Evolutionary conservation across 2,888 invertebrate genomes (phyloP).

Genomic region (Oscheius sp.): DNA sequence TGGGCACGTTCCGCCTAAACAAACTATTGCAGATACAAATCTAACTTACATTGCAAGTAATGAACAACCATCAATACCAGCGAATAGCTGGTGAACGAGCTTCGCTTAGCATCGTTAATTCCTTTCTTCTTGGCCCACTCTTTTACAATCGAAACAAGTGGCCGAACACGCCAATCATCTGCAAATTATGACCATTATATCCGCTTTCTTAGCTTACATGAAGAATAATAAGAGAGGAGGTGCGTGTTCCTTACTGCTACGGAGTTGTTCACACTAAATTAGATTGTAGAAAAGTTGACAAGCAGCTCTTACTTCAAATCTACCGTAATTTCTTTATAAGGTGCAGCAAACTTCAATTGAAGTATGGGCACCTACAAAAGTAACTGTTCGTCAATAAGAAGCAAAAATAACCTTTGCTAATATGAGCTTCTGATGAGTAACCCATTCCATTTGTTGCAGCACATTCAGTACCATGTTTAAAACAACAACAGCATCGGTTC

Average conservation of each 20-base stretch:
- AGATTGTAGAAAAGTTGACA: too few relatives aligned
- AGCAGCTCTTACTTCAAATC: too few relatives aligned
- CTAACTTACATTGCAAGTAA: constrained; percentile 88
- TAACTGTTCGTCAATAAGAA: too few relatives aligned
- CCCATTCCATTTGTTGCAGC: constrained; percentile 75
- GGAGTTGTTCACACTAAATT: constrained; percentile 94
- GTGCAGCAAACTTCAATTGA: constrained; percentile 67
- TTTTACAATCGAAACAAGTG: constrained; percentile 89
- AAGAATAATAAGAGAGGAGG: constrained; percentile 88
- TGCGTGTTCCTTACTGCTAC: constrained; percentile 96
- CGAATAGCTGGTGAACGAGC: constrained; percentile 97
- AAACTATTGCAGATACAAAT: not conserved
- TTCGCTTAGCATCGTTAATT: constrained; percentile 93
- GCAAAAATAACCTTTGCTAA: constrained; percentile 82
- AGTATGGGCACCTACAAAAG: constrained; percentile 81
- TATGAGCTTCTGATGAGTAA: constrained; percentile 82
- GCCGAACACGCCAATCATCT: constrained; percentile 95
- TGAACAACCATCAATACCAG: constrained; percentile 95
- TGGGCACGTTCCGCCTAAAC: constrained; percentile 80
- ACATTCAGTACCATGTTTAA: constrained; percentile 61
- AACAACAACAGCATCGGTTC: constrained; percentile 80
- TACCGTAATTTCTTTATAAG: constrained; percentile 82
- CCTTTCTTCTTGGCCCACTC: constrained; percentile 93
- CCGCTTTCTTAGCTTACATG: constrained; percentile 81
- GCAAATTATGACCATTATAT: constrained; percentile 64